A percentile compares a stretch with the other conserved stretches of the same genome.
Conservation (phyloP, 1,140 invertebrate genomes). For the Drepana arcuata region DNA sequence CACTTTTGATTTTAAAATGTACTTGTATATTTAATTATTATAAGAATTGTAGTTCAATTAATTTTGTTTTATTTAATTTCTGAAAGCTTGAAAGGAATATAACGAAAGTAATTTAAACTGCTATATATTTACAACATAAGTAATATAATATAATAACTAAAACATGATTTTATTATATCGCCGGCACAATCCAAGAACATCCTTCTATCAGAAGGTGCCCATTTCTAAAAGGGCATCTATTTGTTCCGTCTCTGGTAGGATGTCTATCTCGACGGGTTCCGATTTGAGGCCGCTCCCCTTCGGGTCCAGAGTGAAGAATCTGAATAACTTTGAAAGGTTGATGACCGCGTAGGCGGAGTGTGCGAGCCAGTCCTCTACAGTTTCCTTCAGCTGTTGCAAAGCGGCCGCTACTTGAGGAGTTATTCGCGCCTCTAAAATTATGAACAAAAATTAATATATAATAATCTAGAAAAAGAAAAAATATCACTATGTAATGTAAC, state of each 20-base stretch:
- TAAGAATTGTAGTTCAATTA: too few relatives aligned
- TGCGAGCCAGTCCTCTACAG: constrained; percentile 74
- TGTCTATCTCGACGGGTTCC: constrained; percentile 57
- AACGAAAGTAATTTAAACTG: too few relatives aligned
- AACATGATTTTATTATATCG: too few relatives aligned
- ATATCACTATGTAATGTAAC: too few relatives aligned
- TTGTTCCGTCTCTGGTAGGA: constrained; percentile 60
- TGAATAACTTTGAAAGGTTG: constrained; percentile 74
- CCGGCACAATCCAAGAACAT: too few relatives aligned
- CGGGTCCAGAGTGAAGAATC: constrained; percentile 53
- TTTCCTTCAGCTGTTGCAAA: constrained; percentile 75
- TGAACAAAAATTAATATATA: constrained; percentile 17
- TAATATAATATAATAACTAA: too few relatives aligned
- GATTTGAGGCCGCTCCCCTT: constrained; percentile 36
- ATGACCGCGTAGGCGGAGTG: constrained; percentile 79
- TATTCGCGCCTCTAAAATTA: constrained; percentile 56
- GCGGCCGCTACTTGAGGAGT: constrained; percentile 62
- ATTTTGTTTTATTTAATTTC: too few relatives aligned
- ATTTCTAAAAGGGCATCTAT: constrained; percentile 59
- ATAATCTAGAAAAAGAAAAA: too few relatives aligned
- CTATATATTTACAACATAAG: too few relatives aligned
- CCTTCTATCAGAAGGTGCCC: constrained; percentile 50
- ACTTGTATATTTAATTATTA: too few relatives aligned
- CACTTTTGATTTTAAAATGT: too few relatives aligned
- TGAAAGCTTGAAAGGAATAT: too few relatives aligned